A percentile compares a stretch with the other conserved stretches of the same genome.
These are phyloP conservation scores for Triplophysa bombifrons DNA, from an alignment of 2,797 vertebrate genomes.

Conservation along the genomic window DNA sequence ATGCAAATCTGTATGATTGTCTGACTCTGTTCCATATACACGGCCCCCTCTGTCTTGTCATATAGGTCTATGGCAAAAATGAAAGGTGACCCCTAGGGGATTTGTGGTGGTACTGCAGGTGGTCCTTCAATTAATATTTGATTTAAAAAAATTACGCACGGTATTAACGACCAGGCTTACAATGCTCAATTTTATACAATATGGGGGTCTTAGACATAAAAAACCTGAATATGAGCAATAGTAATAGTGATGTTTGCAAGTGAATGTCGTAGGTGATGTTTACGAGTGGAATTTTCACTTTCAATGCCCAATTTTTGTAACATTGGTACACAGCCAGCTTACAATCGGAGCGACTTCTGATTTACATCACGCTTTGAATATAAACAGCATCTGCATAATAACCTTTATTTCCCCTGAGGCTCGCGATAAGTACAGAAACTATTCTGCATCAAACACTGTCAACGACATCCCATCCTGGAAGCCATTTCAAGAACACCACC, in stretches of 20 bases:
- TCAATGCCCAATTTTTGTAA: background rate
- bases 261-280: background rate
- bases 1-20: too few species aligned
- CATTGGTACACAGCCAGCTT: background rate
- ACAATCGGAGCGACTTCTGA: constrained; percentile 10
- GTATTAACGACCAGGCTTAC: too few species aligned
- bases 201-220: too few species aligned
- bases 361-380: constrained; percentile 1
- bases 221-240: background rate
- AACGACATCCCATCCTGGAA: constrained; percentile 16
- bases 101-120: too few species aligned
- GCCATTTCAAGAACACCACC: background rate
- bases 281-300: background rate
- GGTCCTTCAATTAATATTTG: too few species aligned
- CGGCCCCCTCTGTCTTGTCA: too few species aligned
- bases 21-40: too few species aligned
- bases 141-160: too few species aligned
- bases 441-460: background rate
- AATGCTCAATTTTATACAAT: too few species aligned
- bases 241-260: background rate
- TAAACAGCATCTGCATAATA: constrained; percentile 14
- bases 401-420: background rate
- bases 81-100: too few species aligned
- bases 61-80: too few species aligned
- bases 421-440: constrained; percentile 14